Percentiles rank a stretch among this genome's conserved stretches.
Evolutionary conservation across 2,797 vertebrate genomes (phyloP).

Genomic region (Xerus rutilus): DNA sequence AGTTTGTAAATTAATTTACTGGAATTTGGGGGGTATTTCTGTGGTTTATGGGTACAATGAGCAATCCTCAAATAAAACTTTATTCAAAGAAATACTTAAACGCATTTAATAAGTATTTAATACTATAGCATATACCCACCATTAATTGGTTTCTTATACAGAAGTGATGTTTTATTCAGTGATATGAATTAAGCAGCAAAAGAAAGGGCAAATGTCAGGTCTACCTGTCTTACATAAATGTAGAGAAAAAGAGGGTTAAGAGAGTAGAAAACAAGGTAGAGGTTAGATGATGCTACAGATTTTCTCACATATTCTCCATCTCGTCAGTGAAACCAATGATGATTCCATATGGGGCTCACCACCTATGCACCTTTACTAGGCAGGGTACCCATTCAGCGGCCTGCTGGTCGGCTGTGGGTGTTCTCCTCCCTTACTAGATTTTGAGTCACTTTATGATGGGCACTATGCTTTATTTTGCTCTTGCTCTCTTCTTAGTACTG

Average conservation of each 20-base stretch:
- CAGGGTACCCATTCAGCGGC: too few species aligned
- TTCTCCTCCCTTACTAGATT: neutral
- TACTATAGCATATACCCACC: neutral
- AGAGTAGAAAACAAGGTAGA: neutral
- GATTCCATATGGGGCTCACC: neutral
- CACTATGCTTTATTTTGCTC: neutral
- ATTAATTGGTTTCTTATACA: neutral
- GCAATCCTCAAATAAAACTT: constrained; percentile 42
- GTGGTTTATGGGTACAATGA: neutral
- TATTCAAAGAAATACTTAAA: constrained; percentile 62
- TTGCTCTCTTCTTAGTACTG: neutral
- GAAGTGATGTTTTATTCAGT: neutral
- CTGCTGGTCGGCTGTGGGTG: neutral
- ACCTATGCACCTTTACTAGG: neutral
- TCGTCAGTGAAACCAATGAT: neutral
- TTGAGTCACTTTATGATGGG: neutral
- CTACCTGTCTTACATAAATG: neutral
- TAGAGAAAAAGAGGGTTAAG: neutral
- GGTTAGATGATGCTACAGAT: neutral
- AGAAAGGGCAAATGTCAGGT: neutral
- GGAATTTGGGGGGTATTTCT: constrained; percentile 14
- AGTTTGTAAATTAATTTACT: constrained; percentile 32
- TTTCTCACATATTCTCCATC: neutral
- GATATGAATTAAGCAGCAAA: neutral
- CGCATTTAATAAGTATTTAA: constrained; percentile 10